Base-by-base conservation (phyloP, 1,140 invertebrate species). In the Palaemon carinicauda region DNA sequence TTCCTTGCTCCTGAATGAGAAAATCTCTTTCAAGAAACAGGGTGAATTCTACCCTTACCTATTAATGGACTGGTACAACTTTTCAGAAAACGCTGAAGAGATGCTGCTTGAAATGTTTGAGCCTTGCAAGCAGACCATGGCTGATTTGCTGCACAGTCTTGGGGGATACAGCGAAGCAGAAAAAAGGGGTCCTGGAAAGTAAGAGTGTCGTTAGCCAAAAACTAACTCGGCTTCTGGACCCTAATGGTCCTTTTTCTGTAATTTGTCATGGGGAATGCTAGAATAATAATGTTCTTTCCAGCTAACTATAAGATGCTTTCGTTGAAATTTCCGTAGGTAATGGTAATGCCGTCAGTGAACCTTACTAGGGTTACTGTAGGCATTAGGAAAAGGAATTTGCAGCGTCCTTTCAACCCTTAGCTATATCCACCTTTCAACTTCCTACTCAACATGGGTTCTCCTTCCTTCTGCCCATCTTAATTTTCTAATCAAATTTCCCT, bases 201-300 rank as follows among this genome's bases (percentile, higher is more conserved):
- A 56, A 56, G 78, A 31, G n/a, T 2, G 41, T 29, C 78, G 29
- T 21, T 17, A 10, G 9, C 27, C 24, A 80, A 14, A 21, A 52
- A 10, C 1, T 80, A n/a, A n/a, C 31, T 19, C 29, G 1, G 2
- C 52, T 33, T 7, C 24, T 56, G 53, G n/a, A n/a, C n/a, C n/a
- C n/a, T n/a, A n/a, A n/a, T n/a, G n/a, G n/a, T n/a, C n/a, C n/a
- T n/a, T 71, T 71, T 27, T 24, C 27, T 7, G 78, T 82, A 10
- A 41, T 82, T 21, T 71, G 65, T 17, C 80, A 82, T 29, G 80
- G 80, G 27, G 80, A 82, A 24, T 82, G 80, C 65, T 82, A 65
- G 80, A 82, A 82, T 50, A 82, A 82, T 50, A 82, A 82, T 41
- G 4, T 82, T 21, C 65, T 82, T 50, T 82, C 73, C 41, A 82